Evolutionary conservation across 2,797 vertebrate genomes (phyloP).

Genomic region (Rhinophrynus dorsalis): DNA sequence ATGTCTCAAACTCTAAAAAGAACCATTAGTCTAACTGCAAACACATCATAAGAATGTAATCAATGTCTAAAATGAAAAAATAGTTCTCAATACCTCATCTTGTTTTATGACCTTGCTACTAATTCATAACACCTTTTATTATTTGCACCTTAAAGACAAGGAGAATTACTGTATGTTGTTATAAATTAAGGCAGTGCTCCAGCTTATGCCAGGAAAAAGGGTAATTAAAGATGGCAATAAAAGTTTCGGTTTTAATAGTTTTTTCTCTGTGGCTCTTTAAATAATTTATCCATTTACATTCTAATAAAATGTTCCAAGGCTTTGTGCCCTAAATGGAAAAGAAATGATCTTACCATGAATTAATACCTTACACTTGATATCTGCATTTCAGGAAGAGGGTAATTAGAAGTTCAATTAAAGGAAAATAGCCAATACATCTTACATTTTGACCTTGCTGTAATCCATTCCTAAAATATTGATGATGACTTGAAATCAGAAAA

Average conservation of each 20-base stretch:
- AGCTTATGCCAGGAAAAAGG: background rate
- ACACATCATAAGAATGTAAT: background rate
- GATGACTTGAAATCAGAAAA: slow-evolving; percentile 6
- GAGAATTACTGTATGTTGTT: background rate
- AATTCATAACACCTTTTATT: background rate
- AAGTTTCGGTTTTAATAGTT: background rate
- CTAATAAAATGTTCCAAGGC: background rate
- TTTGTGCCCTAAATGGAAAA: background rate
- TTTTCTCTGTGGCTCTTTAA: background rate
- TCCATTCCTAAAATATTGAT: slow-evolving; percentile 36
- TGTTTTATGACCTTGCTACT: background rate
- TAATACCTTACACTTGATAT: background rate
- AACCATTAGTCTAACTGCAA: background rate
- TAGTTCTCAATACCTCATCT: background rate
- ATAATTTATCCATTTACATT: background rate
- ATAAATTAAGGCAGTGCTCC: background rate
- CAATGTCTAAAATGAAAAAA: background rate
- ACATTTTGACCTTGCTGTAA: background rate
- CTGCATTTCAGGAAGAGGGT: background rate
- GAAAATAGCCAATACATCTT: slow-evolving; percentile 3
- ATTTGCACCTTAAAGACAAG: background rate
- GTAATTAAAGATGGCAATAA: background rate
- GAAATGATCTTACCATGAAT: background rate
- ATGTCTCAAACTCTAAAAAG: background rate
- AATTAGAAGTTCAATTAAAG: slow-evolving; percentile 24